phyloP scores from a whole-genome alignment of 2,888 invertebrate species.

The Scelioninae gen. 2 region DNA sequence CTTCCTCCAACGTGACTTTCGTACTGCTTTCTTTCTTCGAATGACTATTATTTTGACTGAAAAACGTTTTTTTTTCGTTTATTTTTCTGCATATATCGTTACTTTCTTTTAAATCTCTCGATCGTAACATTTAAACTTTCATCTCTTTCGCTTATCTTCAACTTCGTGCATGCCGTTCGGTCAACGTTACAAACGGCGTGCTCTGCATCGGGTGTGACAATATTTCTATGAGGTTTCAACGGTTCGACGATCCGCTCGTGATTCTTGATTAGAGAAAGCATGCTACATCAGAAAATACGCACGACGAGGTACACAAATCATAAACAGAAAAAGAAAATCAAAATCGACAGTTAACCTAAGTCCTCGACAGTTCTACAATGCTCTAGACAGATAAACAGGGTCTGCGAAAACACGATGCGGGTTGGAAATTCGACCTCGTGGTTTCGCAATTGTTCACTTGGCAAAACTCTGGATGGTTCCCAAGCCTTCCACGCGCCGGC shows the following conservation, averaged over 20 bases:
- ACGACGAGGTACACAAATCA: constrained; percentile 70
- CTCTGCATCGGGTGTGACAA: constrained; percentile 47
- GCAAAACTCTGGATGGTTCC: constrained; percentile 63
- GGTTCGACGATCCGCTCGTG: constrained; percentile 59
- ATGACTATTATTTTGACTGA: not conserved
- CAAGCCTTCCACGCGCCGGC: constrained; percentile 62
- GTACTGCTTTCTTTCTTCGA: constrained; percentile 42
- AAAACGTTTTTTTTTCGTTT: constrained; percentile 13
- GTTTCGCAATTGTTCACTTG: constrained; percentile 60
- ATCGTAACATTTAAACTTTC: constrained; percentile 40
- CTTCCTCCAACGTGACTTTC: constrained; percentile 57
- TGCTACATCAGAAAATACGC: constrained; percentile 71
- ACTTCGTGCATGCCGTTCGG: constrained; percentile 55
- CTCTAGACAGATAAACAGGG: constrained; percentile 56
- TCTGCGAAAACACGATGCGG: constrained; percentile 49
- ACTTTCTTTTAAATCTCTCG: constrained; percentile 16
- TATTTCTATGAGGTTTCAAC: constrained; percentile 46
- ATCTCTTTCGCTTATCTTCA: constrained; percentile 46
- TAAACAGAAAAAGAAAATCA: constrained; percentile 26
- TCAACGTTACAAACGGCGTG: constrained; percentile 59
- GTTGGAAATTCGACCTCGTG: constrained; percentile 38
- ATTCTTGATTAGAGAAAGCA: constrained; percentile 67
- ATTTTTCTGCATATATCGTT: constrained; percentile 12
- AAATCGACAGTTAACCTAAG: constrained; percentile 58
- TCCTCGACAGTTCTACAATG: constrained; percentile 62